Base-by-base conservation (phyloP, 2,888 invertebrate genomes). In the Ophioninae sp. region DNA sequence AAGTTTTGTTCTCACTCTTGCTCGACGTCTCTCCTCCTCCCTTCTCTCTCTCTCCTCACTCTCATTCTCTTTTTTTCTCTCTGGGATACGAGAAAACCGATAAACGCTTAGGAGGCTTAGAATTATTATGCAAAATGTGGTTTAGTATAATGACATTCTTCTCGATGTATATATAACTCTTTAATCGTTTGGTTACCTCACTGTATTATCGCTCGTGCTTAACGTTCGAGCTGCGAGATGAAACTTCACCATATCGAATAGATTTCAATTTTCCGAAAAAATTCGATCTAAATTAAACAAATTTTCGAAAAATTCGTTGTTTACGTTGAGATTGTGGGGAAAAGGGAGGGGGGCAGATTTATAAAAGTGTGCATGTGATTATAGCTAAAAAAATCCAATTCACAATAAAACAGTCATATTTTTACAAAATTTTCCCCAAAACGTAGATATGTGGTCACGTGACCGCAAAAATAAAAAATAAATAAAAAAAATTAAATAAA, bases 71-170 rank as follows among this genome's bases (percentile, higher is more conserved):
- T 67, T 51, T 8, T 67, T 51, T 8, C 37, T 22, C 63, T 63
- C 20, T 58, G 6, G 10, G 23, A 44, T 64, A 9, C 63, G 69
- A 76, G 64, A 63, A 41, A 61, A n/a, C 22, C 68, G 65, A 81
- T 71, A 56, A 72, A 51, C 39, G 63, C 44, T 81, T 72, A 22
- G 61, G 59, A 63, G 76, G 56, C 41, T 58, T 51, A 23, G 79
- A 85, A 87, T 85, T 69, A 81, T 89, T 88, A 87, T 88, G 89
- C 86, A 89, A 89, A 89, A 86, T 86, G 88, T 72, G 88, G 87
- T 89, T 73, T 56, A 20, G 72, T 72, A 85, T 84, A 88, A 88
- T 88, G 79, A 81, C 79, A 20, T 76, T 73, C 59, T 69, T 59
- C 51, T 51, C 51, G 44, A 51, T 51, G 17, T 17, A 51, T 51